Evolutionary conservation across 2,888 invertebrate species (phyloP).

Genomic region (Phyllotreta striolata): DNA sequence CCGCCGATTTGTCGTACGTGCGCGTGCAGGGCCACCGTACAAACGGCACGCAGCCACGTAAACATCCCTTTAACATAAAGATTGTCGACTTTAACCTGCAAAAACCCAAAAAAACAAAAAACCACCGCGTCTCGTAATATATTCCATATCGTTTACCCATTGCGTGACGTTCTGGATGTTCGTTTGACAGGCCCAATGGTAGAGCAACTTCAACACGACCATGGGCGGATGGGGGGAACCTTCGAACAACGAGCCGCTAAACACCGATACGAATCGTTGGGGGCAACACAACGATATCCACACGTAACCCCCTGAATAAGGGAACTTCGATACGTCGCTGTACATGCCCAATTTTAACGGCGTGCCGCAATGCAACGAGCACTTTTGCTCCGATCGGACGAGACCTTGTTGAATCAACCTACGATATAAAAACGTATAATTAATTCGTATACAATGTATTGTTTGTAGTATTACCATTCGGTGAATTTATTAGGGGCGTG

Average conservation of each 20-base stretch:
- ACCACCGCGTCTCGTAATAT: background rate
- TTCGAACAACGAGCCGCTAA: slow-evolving; percentile 87
- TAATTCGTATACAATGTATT: background rate
- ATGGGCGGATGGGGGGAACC: slow-evolving; percentile 85
- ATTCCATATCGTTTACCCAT: slow-evolving; percentile 71
- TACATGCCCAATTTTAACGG: slow-evolving; percentile 86
- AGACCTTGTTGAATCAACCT: slow-evolving; percentile 83
- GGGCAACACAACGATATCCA: slow-evolving; percentile 92
- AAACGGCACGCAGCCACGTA: slow-evolving; percentile 77
- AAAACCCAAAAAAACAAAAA: slow-evolving; percentile 1
- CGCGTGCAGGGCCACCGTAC: slow-evolving; percentile 82
- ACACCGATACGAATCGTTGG: slow-evolving; percentile 84
- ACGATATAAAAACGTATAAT: background rate
- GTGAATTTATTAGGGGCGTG: slow-evolving; percentile 85
- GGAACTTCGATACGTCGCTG: slow-evolving; percentile 84
- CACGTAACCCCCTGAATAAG: slow-evolving; percentile 88
- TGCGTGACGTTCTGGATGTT: slow-evolving; percentile 87
- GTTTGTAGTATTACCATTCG: slow-evolving; percentile 69
- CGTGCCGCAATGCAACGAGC: slow-evolving; percentile 71
- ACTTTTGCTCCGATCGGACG: slow-evolving; percentile 81
- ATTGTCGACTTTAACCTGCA: slow-evolving; percentile 71
- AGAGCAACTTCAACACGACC: slow-evolving; percentile 82
- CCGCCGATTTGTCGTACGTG: slow-evolving; percentile 80
- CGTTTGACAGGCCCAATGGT: slow-evolving; percentile 93
- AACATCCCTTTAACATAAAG: slow-evolving; percentile 74